A percentile compares a stretch with the other conserved stretches of the same genome.
Conservation (phyloP, 64 coral and sea anemone genomes). For the Pachyseris speciosa region DNA sequence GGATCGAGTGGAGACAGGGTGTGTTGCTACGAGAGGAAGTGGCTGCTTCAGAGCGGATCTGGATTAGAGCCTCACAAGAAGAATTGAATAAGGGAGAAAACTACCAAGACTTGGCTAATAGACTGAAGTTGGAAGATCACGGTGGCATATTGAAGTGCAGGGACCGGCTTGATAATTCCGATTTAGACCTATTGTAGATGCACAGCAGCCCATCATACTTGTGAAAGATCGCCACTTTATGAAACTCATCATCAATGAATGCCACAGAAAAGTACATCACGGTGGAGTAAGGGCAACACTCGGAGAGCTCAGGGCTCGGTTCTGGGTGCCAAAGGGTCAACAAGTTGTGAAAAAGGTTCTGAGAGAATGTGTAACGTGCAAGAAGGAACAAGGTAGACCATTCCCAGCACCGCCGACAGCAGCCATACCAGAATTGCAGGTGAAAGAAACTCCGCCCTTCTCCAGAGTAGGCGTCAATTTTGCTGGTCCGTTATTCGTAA, state of each 20-base stretch:
- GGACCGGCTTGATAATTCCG: conserved; percentile 37
- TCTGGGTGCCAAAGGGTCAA: conserved; percentile 34
- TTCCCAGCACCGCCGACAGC: too few relatives aligned
- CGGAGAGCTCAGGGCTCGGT: conserved; percentile 8
- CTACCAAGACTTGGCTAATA: conserved; percentile 33
- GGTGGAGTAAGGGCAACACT: conserved; percentile 44
- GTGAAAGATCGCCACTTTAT: conserved; percentile 55
- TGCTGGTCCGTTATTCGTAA: conserved; percentile 65
- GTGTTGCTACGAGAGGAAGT: conserved; percentile 23
- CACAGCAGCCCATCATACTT: conserved; percentile 46
- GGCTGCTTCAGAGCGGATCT: background rate
- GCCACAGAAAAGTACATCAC: conserved; percentile 36
- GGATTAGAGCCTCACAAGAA: conserved; percentile 53
- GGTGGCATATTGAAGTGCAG: conserved; percentile 29
- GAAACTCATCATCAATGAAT: conserved; percentile 24
- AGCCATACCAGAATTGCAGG: too few relatives aligned
- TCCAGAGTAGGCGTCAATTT: conserved; percentile 55
- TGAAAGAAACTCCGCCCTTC: too few relatives aligned
- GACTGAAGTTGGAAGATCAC: conserved; percentile 24
- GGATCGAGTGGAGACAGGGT: background rate
- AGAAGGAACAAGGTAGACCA: background rate
- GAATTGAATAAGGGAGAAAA: conserved; percentile 8
- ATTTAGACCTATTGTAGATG: background rate
- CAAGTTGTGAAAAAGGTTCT: conserved; percentile 32
- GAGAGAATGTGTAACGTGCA: conserved; percentile 21